phyloP scores from a whole-genome alignment of 2,797 vertebrate genomes.

The Schizopygopsis malacanthus region DNA sequence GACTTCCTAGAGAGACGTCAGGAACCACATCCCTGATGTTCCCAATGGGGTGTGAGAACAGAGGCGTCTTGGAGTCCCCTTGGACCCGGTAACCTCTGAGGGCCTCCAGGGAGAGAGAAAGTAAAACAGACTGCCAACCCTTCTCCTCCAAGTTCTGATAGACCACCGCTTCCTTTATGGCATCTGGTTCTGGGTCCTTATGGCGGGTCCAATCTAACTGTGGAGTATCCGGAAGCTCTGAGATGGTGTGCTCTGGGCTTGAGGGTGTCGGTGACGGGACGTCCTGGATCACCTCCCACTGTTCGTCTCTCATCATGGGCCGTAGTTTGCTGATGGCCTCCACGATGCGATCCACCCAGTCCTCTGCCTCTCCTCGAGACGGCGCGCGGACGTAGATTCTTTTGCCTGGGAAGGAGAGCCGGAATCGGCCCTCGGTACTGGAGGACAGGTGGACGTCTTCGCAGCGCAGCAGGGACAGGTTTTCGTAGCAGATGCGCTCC shows the following conservation, averaged over 20 bases:
- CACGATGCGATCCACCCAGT: conserved; percentile 92
- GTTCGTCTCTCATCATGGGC: conserved; percentile 78
- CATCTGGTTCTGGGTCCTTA: conserved; percentile 81
- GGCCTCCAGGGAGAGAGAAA: conserved; percentile 89
- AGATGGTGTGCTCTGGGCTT: conserved; percentile 50
- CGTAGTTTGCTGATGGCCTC: conserved; percentile 89
- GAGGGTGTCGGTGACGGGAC: conserved; percentile 43
- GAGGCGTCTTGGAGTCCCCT: conserved; percentile 79
- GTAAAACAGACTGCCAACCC: conserved; percentile 83
- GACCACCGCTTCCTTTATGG: conserved; percentile 90
- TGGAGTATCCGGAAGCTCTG: conserved; percentile 31
- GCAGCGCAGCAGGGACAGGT: conserved; percentile 88
- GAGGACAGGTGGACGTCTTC: conserved; percentile 79
- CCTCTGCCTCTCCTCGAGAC: conserved; percentile 88
- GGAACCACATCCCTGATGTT: conserved; percentile 92
- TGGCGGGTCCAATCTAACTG: conserved; percentile 79
- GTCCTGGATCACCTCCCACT: conserved; percentile 81
- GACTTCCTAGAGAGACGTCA: conserved; percentile 85
- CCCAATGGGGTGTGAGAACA: conserved; percentile 80
- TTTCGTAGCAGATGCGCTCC: conserved; percentile 87
- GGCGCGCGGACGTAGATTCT: conserved; percentile 85
- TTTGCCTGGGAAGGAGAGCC: conserved; percentile 86
- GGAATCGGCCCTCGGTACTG: conserved; percentile 86
- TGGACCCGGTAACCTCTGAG: conserved; percentile 85
- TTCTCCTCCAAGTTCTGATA: conserved; percentile 79